These are phyloP conservation scores for Drepanosiphum platanoidis DNA, from an alignment of 2,888 invertebrate genomes.

Conservation along the genomic window DNA sequence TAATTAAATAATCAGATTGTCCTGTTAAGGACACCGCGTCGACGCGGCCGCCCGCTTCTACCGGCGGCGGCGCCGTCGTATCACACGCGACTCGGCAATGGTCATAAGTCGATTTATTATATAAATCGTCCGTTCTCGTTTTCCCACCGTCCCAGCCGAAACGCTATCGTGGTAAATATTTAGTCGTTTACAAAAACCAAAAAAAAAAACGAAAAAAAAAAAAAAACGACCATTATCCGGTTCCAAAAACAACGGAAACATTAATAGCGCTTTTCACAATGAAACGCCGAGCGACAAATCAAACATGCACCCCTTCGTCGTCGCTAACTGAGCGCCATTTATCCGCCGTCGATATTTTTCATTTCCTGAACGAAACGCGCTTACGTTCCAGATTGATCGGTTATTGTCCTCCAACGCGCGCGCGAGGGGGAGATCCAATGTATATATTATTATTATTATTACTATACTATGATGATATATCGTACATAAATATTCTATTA, in stretches of 20 bases:
- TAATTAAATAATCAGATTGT: constrained; percentile 47
- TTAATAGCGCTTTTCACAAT: constrained; percentile 29
- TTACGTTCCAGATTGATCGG: constrained; percentile 2
- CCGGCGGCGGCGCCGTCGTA: neutral
- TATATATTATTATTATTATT: constrained; percentile 6
- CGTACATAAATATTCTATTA: neutral
- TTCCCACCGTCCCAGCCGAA: neutral
- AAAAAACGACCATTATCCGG: constrained; percentile 11
- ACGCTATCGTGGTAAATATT: constrained; percentile 1
- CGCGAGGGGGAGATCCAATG: neutral
- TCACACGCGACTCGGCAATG: neutral
- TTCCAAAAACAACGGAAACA: constrained; percentile 38
- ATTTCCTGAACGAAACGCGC: constrained; percentile 38
- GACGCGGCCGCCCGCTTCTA: neutral
- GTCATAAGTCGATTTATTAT: constrained; percentile 5
- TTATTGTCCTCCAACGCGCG: constrained; percentile 17
- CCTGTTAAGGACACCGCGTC: neutral
- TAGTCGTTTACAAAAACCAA: neutral
- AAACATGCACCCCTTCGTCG: neutral
- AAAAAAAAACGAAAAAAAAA: neutral
- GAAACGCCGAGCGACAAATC: constrained; percentile 54
- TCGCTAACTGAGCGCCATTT: constrained; percentile 6
- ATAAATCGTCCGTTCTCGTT: neutral
- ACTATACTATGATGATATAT: neutral
- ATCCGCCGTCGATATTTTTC: constrained; percentile 44